Percentiles rank a stretch among this genome's conserved stretches.
phyloP scores from a whole-genome alignment of 2,113 vertebrate species.

The Toxotes chatareus region DNA sequence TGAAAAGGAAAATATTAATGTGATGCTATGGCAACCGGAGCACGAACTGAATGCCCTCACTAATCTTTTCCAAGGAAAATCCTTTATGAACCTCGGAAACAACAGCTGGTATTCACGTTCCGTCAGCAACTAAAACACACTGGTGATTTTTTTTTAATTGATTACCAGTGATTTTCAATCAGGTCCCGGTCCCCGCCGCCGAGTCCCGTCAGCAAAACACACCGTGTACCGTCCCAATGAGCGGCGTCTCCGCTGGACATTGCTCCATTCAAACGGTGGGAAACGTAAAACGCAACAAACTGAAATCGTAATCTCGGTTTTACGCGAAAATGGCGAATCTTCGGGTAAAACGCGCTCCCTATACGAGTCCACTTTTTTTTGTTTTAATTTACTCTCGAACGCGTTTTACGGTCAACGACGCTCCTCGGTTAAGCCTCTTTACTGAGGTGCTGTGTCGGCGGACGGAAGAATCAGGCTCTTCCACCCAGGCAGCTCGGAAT shows the following conservation, averaged over 20 bases:
- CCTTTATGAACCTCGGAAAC: neutral
- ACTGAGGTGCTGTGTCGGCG: constrained; percentile 25
- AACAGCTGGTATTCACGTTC: constrained; percentile 36
- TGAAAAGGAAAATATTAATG: constrained; percentile 29
- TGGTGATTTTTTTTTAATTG: neutral
- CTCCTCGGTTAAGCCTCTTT: constrained; percentile 60
- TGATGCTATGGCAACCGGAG: constrained; percentile 35
- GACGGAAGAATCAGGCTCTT: constrained; percentile 44
- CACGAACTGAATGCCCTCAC: constrained; percentile 21
- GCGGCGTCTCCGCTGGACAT: constrained; percentile 44
- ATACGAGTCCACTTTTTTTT: neutral
- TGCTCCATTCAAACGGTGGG: constrained; percentile 24
- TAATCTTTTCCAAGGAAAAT: constrained; percentile 13
- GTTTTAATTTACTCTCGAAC: neutral
- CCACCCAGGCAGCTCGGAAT: constrained; percentile 41
- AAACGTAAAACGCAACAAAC: neutral
- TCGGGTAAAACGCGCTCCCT: neutral
- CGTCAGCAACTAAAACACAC: neutral
- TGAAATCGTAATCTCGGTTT: neutral
- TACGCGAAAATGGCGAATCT: neutral
- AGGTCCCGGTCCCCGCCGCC: neutral
- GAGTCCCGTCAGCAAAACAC: constrained; percentile 40
- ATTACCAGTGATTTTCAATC: constrained; percentile 29
- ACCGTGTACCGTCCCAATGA: constrained; percentile 38
- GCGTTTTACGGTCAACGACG: constrained; percentile 13